Evolutionary conservation across 2,113 vertebrate species (phyloP), one percentile per base, ranked within the genome.

Genomic region (Paedocypris sp.): DNA sequence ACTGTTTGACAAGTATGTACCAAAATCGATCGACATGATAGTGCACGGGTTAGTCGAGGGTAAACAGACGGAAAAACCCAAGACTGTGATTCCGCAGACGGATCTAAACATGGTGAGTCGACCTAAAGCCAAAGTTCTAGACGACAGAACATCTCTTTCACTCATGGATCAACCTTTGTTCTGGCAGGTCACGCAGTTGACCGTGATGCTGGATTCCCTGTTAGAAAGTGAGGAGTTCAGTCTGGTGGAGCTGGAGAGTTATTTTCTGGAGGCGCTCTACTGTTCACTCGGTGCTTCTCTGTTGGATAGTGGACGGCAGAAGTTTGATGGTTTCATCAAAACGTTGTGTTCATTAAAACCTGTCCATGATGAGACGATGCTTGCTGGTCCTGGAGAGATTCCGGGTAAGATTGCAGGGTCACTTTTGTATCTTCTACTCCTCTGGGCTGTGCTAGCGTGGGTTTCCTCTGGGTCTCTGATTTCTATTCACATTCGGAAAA

Each of bases 1-100:
- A 4, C 74, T 99, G 13, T 99, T 93, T 79, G 73, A 89, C 49
- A 99, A 99, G 62, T 98, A 98, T 0, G 88, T 97, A 19, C 92
- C 86, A 12, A 68, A 41, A 8, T 83, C 87, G 45, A 88, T 93
- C 3, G 85, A 87, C 7, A 74, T 93, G 90, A 95, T 97, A n/a
- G 61, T 91, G 53, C 90, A 95, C 16, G 94, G 93, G 19, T 67
- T 92, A 3, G 79, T 90, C 38, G 88, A 92, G 0, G 92, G 91
- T 2, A 85, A 66, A 66, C 92, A 87, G 5, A 87, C 81, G n/a
- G 68, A 84, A 69, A 95, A 77, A 64, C 79, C 93, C 68, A 93
- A 89, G 81, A 93, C 86, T 0, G 79, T 97, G 11, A 81, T 99
- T 25, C 91, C 88, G 20, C 92, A 95, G 79, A 95, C 94, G 7